phyloP scores from a whole-genome alignment of 1,140 invertebrate species.

The Bombus picipes region DNA sequence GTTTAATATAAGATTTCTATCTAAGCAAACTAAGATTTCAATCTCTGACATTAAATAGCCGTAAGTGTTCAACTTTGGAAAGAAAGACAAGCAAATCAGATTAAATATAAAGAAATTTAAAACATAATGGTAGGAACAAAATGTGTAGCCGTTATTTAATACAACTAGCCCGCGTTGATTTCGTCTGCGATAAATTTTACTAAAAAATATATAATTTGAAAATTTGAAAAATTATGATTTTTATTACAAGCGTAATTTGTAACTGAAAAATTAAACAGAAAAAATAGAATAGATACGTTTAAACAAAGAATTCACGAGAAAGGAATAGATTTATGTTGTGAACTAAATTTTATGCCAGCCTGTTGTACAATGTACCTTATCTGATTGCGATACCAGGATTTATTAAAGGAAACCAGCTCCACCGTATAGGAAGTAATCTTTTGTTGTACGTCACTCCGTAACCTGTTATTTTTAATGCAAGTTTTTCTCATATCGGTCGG shows the following conservation, averaged over 20 bases:
- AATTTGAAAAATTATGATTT: no score
- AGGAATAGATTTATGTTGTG: slow-evolving; percentile 12
- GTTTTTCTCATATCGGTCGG: slow-evolving; percentile 37
- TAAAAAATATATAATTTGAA: no score
- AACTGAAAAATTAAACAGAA: not conserved
- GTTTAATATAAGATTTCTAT: not conserved
- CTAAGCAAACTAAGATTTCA: not conserved
- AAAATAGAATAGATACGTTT: not conserved
- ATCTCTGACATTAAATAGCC: not conserved
- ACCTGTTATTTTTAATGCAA: slow-evolving; percentile 38
- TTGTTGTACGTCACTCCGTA: slow-evolving; percentile 26
- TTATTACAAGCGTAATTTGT: not conserved
- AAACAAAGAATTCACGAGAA: not conserved
- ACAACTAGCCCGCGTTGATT: not conserved
- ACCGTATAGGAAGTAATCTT: slow-evolving; percentile 43
- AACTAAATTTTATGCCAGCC: slow-evolving; percentile 16
- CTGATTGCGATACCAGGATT: slow-evolving; percentile 40
- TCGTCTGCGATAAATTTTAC: not conserved
- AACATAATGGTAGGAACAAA: not conserved
- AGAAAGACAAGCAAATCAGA: not conserved
- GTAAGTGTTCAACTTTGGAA: not conserved
- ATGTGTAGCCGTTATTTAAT: not conserved
- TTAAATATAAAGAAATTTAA: not conserved
- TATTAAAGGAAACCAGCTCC: slow-evolving; percentile 36
- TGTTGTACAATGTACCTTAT: slow-evolving; percentile 37